Evolutionary conservation across 2,797 vertebrate species (phyloP).

Genomic region (Adelosebastes latens): DNA sequence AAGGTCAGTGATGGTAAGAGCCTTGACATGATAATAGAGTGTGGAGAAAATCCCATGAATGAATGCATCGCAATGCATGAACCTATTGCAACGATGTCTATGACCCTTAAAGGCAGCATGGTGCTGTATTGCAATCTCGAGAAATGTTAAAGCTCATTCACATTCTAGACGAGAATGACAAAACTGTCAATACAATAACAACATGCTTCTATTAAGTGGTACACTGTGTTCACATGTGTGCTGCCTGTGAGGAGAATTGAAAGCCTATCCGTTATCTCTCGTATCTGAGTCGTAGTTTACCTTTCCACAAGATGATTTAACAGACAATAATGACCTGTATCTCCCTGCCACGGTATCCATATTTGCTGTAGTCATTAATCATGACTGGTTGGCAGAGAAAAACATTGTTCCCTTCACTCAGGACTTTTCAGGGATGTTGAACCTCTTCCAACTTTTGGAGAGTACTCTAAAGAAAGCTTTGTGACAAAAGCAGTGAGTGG

Average conservation of each 20-base stretch:
- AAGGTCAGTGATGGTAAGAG: constrained; percentile 32
- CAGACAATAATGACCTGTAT: background rate
- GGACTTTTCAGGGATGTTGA: background rate
- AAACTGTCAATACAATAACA: constrained; percentile 4
- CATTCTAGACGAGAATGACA: background rate
- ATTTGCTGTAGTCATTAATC: constrained; percentile 22
- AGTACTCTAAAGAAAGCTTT: background rate
- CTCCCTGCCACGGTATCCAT: background rate
- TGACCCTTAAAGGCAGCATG: background rate
- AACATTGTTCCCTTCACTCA: background rate
- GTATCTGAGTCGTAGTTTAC: background rate
- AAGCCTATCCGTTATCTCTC: background rate
- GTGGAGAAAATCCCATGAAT: constrained; percentile 28
- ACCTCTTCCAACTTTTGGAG: constrained; percentile 5
- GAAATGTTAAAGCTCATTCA: constrained; percentile 3
- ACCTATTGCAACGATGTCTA: background rate
- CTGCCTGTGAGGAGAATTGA: background rate
- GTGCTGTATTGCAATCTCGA: background rate
- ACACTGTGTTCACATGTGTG: background rate
- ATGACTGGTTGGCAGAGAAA: background rate
- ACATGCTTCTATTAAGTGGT: background rate
- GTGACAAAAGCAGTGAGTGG: background rate
- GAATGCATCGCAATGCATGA: constrained; percentile 21
- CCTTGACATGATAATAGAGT: constrained; percentile 27
- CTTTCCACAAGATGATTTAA: background rate